Percentiles rank a stretch among this genome's conserved stretches.
Evolutionary conservation across 2,888 invertebrate genomes (phyloP).

Genomic region (Emmelina monodactyla): DNA sequence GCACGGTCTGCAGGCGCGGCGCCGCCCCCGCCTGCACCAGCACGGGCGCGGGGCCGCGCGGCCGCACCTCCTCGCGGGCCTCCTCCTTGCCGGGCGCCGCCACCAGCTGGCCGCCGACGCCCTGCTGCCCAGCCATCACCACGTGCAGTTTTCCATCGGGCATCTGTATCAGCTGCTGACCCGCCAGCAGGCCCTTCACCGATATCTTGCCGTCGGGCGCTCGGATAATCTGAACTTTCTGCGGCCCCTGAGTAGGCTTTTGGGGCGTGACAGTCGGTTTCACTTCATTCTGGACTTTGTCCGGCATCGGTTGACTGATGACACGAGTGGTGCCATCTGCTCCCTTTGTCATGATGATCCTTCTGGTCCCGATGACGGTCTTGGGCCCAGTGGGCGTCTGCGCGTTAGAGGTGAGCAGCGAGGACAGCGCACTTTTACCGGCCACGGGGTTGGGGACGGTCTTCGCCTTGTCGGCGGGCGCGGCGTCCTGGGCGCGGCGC

Average conservation of each 20-base stretch:
- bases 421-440: slow-evolving; percentile 72
- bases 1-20: slow-evolving; percentile 48
- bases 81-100: slow-evolving; percentile 21
- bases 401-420: slow-evolving; percentile 64
- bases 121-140: slow-evolving; percentile 71
- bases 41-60: slow-evolving; percentile 10
- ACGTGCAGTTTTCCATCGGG: slow-evolving; percentile 93
- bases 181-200: slow-evolving; percentile 89
- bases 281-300: slow-evolving; percentile 29
- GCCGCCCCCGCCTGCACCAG: slow-evolving; percentile 28
- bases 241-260: slow-evolving; percentile 61
- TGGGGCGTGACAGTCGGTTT: slow-evolving; percentile 26
- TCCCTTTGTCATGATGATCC: slow-evolving; percentile 80
- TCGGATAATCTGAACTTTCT: slow-evolving; percentile 90
- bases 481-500: not conserved
- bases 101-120: slow-evolving; percentile 49
- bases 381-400: slow-evolving; percentile 67
- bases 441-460: slow-evolving; percentile 58
- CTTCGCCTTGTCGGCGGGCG: slow-evolving; percentile 44
- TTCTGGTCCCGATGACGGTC: slow-evolving; percentile 69
- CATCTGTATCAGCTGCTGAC: slow-evolving; percentile 92
- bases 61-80: slow-evolving; percentile 18
- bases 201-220: slow-evolving; percentile 91
- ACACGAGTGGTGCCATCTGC: slow-evolving; percentile 73
- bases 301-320: slow-evolving; percentile 66